phyloP scores from a whole-genome alignment of 23 tunicate genomes.

The Ascidia mentula region DNA sequence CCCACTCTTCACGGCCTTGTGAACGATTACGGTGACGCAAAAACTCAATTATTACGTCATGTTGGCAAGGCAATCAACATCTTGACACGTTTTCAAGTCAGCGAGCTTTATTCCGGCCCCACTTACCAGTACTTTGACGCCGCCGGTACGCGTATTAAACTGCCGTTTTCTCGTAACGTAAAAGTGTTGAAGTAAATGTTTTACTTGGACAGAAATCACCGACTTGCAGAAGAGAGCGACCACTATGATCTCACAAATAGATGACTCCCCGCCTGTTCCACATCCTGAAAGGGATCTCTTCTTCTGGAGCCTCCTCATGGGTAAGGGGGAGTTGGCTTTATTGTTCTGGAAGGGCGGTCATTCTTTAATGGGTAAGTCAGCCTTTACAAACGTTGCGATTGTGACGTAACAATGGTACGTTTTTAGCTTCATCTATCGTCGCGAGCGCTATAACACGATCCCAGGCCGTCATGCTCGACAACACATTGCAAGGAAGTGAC shows the following conservation, averaged over 20 bases:
- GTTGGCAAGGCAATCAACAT: neutral
- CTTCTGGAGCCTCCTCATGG: conserved; percentile 32
- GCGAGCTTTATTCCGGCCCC: neutral
- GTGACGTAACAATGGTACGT: neutral
- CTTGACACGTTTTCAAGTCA: conserved; percentile 13
- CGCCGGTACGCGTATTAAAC: neutral
- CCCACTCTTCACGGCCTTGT: neutral
- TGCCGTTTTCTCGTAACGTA: too few species aligned
- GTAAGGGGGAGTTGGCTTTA: conserved; percentile 22
- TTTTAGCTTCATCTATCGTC: neutral
- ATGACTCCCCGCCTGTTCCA: conserved; percentile 23
- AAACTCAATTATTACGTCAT: conserved; percentile 11
- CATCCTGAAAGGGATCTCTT: conserved; percentile 38
- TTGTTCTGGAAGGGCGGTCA: conserved; percentile 40
- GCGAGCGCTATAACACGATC: conserved; percentile 1
- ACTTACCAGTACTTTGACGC: neutral
- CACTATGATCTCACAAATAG: neutral
- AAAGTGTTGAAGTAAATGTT: neutral
- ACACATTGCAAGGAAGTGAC: conserved; percentile 10
- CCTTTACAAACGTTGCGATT: neutral
- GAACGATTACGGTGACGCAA: neutral
- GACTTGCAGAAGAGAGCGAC: neutral
- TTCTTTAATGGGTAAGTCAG: conserved; percentile 15
- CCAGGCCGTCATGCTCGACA: conserved; percentile 3
- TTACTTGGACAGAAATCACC: neutral